A percentile compares a stretch with the other conserved stretches of the same genome.
Evolutionary conservation across 2,113 vertebrate genomes (phyloP).

Genomic region (Brienomyrus brachyistius): DNA sequence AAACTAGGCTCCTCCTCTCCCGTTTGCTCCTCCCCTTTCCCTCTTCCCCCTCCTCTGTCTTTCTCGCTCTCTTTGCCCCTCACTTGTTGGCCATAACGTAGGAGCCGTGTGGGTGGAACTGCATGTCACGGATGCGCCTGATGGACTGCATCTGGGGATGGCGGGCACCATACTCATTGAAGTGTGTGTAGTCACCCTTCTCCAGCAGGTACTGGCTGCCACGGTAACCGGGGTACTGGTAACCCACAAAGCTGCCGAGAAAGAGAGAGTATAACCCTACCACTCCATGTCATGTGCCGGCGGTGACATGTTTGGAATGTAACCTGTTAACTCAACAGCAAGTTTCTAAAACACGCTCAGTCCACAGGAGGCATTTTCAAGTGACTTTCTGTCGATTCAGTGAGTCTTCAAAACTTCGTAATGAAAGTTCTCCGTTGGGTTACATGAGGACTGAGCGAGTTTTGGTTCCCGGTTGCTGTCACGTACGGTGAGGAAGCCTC

Average conservation of each 20-base stretch:
- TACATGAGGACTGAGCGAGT: not conserved
- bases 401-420: not conserved
- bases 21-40: conserved; percentile 58
- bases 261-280: not conserved
- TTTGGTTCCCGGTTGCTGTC: not conserved
- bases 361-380: not conserved
- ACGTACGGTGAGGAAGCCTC: not conserved
- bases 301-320: not conserved
- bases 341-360: not conserved
- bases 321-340: not conserved
- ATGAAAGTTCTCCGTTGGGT: not conserved
- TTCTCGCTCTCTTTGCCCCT: conserved; percentile 58
- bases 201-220: conserved; percentile 74
- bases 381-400: not conserved
- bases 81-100: conserved; percentile 71
- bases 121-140: conserved; percentile 71
- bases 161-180: conserved; percentile 68
- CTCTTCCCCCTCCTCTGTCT: conserved; percentile 56
- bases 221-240: conserved; percentile 74
- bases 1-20: conserved; percentile 59
- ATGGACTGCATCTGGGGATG: conserved; percentile 68
- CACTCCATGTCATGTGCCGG: not conserved
- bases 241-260: conserved; percentile 61
- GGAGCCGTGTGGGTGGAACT: conserved; percentile 70
- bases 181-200: conserved; percentile 72